Conservation (phyloP, 2,797 vertebrate genomes). For the Notamacropus eugenii region DNA sequence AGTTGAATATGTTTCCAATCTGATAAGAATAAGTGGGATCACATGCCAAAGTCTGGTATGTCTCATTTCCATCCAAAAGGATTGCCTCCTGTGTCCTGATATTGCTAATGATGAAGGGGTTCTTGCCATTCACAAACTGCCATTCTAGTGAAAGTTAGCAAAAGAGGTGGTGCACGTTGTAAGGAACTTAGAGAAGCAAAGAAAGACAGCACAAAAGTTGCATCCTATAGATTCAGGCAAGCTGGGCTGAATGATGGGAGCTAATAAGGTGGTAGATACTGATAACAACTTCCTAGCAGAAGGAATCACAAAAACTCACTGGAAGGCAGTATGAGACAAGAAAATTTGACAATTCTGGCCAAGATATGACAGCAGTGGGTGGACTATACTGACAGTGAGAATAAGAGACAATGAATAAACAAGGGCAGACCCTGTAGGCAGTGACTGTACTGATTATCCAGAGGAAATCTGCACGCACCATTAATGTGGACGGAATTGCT, state of each 20-base stretch:
- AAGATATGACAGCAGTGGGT: constrained; percentile 15
- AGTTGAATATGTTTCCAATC: background rate
- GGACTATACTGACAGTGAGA: background rate
- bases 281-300: constrained; percentile 24
- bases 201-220: background rate
- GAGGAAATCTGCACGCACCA: constrained; percentile 14
- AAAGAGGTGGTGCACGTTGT: background rate
- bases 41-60: constrained; percentile 31
- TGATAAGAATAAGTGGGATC: constrained; percentile 51
- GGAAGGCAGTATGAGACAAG: constrained; percentile 31
- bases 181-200: constrained; percentile 19
- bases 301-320: constrained; percentile 27
- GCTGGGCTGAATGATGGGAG: constrained; percentile 36
- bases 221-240: background rate
- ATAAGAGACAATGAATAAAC: background rate
- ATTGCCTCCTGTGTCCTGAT: background rate
- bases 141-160: constrained; percentile 3
- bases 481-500: background rate
- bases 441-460: background rate
- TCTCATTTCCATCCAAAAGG: constrained; percentile 32
- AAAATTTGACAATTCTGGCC: constrained; percentile 3
- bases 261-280: constrained; percentile 52
- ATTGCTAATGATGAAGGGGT: constrained; percentile 44
- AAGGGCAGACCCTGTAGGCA: background rate
- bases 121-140: background rate